Evolutionary conservation across 1,140 invertebrate species (phyloP), one percentile per base, ranked within the genome.

Genomic region (Neocloeon triangulifer): DNA sequence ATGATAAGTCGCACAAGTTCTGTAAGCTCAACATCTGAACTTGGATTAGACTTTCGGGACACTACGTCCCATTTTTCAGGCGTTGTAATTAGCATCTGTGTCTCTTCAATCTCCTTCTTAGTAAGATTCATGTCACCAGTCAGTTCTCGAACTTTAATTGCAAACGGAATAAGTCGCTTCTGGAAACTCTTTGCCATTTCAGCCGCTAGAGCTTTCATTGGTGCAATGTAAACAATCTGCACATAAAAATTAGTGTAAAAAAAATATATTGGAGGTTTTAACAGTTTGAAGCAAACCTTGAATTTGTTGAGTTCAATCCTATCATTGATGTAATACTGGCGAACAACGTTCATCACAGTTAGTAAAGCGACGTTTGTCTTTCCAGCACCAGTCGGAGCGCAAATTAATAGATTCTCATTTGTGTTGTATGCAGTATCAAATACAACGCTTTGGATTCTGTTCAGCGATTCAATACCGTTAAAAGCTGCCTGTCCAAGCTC

Each of bases 61-160:
- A 99, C 85, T 10, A 99, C 89, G 56, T 99, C 95, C 92, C 94
- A 98, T 49, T 99, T 99, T 57, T 99, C 95, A 1, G 95, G 95
- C 0, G 95, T 99, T 1, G 91, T 92, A 3, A 99, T 82, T 13
- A 99, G 64, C 73, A 99, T 95, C 56, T 97, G 92, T 1, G 95
- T 98, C 45, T 88, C 71, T 14, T 73, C 62, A 35, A 99, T 94
- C 58, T 99, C 92, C 20, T 67, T 61, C 51, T 94, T 96, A 0
- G 85, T 89, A 14, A 99, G 55, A 45, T 94, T 85, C 80, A 96
- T 98, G 52, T 99, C 95, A 12, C 95, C 95, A 0, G 95, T 99
- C 20, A 96, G 56, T 57, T 99, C 95, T 35, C 72, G 61, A 0
- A 98, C 92, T 3, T 58, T 50, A 13, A 97, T 66, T 7, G 84